Conservation (phyloP, 1,140 invertebrate species). For the Drosophila repletoides region DNA sequence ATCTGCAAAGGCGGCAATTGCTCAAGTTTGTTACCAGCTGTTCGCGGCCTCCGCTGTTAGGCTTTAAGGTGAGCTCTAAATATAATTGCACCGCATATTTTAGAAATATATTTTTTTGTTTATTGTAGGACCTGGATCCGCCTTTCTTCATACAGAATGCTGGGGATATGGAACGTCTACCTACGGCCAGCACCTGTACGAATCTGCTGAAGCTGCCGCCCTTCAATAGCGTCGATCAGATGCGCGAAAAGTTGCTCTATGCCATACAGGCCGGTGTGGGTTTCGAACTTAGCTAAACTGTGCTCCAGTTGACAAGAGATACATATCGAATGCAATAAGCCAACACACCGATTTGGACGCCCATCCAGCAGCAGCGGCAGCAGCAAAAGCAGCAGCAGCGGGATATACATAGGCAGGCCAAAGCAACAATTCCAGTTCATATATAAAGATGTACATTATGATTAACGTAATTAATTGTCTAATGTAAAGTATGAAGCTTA, state of each 20-base stretch:
- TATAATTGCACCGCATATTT: neutral
- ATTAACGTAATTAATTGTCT: constrained; percentile 57
- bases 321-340: constrained; percentile 55
- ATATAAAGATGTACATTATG: constrained; percentile 58
- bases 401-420: constrained; percentile 16
- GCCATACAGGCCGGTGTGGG: constrained; percentile 97
- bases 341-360: constrained; percentile 22
- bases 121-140: constrained; percentile 92
- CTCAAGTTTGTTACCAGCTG: constrained; percentile 99
- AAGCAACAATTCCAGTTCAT: constrained; percentile 62
- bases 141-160: constrained; percentile 97
- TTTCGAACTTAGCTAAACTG: constrained; percentile 94
- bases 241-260: constrained; percentile 94
- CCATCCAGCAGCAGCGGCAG: constrained; percentile 9
- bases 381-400: neutral
- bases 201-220: constrained; percentile 98
- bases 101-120: neutral
- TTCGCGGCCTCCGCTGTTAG: constrained; percentile 96
- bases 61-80: constrained; percentile 91
- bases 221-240: constrained; percentile 89
- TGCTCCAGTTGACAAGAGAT: neutral
- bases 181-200: constrained; percentile 98
- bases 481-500: constrained; percentile 68
- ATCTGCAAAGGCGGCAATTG: constrained; percentile 92
- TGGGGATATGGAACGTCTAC: constrained; percentile 93